Evolutionary conservation across 1,140 invertebrate species (phyloP), one percentile per base, ranked within the genome.

Genomic region (Micrasema minimum): DNA sequence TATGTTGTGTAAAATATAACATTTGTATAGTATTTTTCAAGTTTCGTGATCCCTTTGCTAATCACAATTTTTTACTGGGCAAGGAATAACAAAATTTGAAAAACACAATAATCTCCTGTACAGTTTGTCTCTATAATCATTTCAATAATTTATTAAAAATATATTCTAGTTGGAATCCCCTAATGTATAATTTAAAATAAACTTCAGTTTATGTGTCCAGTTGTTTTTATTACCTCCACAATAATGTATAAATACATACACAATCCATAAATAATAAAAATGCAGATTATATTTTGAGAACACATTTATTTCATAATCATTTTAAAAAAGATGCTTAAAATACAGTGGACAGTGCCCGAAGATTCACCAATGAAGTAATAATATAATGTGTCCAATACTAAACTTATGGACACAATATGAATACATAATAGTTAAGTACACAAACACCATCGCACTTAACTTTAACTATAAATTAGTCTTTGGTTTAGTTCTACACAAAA

Each of bases 261-360:
- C n/a, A n/a, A n/a, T n/a, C n/a, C n/a, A n/a, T n/a, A n/a, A n/a
- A n/a, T n/a, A n/a, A n/a, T n/a, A n/a, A 26, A 51, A 51, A 31
- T 23, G 6, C 10, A n/a, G 2, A 5, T 14, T 22, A 41, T 41
- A 59, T 59, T 59, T 59, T 59, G 55, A 59, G 55, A 59, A 59
- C 55, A 59, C 35, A 38, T 59, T 59, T 59, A 59, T 59, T 59
- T 41, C 37, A 59, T 59, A 59, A 59, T 59, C 35, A 59, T 59
- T 59, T 41, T 59, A 59, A 16, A 59, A 59, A 59, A 59, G 10
- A 41, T 59, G 35, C 37, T 59, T 41, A 59, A n/a, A 59, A 59
- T 22, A 22, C 22, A 53, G 50, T 14, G 55, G 16, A 35, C 18
- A 59, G 16, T 38, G 51, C 51, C 51, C n/a, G 51, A 37, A 55